Evolutionary conservation across 2,113 vertebrate genomes (phyloP).

Genomic region (Vicugna pacos): DNA sequence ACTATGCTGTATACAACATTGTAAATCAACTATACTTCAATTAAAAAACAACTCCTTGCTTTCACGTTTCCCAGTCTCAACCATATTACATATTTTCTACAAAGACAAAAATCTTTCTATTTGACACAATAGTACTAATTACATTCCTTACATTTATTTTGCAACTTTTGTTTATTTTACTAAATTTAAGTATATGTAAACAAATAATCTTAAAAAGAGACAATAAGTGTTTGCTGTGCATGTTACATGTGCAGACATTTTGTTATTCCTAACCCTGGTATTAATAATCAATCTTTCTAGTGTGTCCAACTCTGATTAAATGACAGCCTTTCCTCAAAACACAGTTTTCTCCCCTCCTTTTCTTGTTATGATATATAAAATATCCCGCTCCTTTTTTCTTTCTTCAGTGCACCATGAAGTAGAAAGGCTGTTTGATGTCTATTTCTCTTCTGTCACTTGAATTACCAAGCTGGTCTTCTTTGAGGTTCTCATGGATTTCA

Average conservation of each 20-base stretch:
- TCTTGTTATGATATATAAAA: background rate
- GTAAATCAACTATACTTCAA: too few species aligned
- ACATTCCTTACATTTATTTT: background rate
- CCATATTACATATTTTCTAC: background rate
- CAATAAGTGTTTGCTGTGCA: background rate
- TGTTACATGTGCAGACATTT: background rate
- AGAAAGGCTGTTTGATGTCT: background rate
- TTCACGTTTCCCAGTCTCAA: background rate
- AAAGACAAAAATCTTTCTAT: background rate
- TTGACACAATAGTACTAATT: background rate
- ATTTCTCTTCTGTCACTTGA: background rate
- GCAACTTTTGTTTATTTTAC: background rate
- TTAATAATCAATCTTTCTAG: background rate
- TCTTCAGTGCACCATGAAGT: background rate
- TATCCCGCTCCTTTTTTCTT: background rate
- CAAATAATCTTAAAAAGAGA: background rate
- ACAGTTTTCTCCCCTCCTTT: background rate
- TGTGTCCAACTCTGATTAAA: background rate
- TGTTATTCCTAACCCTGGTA: background rate
- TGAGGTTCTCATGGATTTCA: background rate
- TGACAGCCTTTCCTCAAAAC: background rate
- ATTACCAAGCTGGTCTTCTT: background rate
- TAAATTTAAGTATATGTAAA: background rate
- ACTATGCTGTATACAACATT: too few species aligned
- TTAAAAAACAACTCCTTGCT: background rate